Base-by-base conservation (phyloP, 2,888 invertebrate species). In the Alloscopus bannaensis region DNA sequence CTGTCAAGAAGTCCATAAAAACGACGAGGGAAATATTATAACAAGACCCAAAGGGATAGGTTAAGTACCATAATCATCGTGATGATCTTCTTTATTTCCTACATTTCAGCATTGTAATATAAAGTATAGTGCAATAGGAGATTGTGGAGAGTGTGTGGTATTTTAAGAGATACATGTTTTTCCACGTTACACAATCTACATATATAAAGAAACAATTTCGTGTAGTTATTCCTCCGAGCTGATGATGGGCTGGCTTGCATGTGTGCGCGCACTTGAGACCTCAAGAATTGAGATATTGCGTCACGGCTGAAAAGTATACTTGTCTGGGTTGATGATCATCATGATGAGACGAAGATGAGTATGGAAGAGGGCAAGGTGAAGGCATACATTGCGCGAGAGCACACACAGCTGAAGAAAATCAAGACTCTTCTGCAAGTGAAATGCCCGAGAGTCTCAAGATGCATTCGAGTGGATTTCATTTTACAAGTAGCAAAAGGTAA, bases 281-380 rank as follows among this genome's bases (percentile, higher is more conserved):
- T 60, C 40, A 36, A 55, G 40, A 55, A 40, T 69, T 69, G 59
- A 69, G 59, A 69, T 69, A 57, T 69, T 69, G 57, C 57, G 57
- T 69, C 69, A 69, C 29, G 42, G 47, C 60, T 59, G 70, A 70
- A 70, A 59, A 59, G 59, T 47, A 1, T 31, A 70, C 70, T 60
- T 60, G 45, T 69, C 31, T 45, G 31, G 57, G 18, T 24, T 36
- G 45, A 24, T 42, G 24, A 8, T 70, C 20, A 68, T 60, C 22
- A 8, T 40, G 20, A 26, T 55, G 55, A 24, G 16, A 22, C 18
- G 2, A n/a, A 55, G 4, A 55, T 55, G 55, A 55, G 55, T 26
- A 2, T 4, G 26, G 6, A 13, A 65, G 29, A 66, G 52, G 66
- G 24, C 40, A 59, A 59, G 59, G 45, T 36, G 16, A 59, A 59